Evolutionary conservation across 2,113 vertebrate genomes (phyloP).

Genomic region (Neopipo cinnamomea): DNA sequence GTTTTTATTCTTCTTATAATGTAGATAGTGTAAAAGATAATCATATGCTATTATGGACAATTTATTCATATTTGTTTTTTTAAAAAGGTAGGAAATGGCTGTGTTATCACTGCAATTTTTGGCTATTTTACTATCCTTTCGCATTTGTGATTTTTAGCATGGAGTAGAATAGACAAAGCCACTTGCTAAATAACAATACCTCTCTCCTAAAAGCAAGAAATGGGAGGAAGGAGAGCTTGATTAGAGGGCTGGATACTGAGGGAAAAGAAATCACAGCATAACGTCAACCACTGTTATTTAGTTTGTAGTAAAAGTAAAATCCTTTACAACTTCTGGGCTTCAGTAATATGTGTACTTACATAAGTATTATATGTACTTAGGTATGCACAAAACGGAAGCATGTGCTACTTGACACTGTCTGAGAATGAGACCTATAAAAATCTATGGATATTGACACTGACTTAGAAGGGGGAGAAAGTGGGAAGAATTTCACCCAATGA

Average conservation of each 20-base stretch:
- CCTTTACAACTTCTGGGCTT: background rate
- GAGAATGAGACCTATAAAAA: background rate
- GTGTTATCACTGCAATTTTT: background rate
- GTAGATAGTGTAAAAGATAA: background rate
- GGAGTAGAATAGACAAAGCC: background rate
- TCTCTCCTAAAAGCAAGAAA: background rate
- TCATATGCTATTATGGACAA: background rate
- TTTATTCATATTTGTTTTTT: background rate
- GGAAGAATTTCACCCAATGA: background rate
- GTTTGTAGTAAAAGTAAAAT: background rate
- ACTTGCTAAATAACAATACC: background rate
- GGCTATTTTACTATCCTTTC: background rate
- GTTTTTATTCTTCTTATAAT: background rate
- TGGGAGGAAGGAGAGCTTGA: background rate
- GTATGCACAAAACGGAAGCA: background rate
- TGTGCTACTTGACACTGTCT: background rate
- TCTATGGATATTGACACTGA: background rate
- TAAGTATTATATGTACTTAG: background rate
- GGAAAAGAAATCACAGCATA: background rate
- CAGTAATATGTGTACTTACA: background rate
- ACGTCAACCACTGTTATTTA: background rate
- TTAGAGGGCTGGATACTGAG: background rate
- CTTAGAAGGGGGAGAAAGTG: background rate
- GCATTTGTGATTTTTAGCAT: background rate
- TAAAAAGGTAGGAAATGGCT: background rate